These are phyloP conservation scores for Nyctalus aviator DNA, from an alignment of 2,797 vertebrate genomes.

Conservation along the genomic window DNA sequence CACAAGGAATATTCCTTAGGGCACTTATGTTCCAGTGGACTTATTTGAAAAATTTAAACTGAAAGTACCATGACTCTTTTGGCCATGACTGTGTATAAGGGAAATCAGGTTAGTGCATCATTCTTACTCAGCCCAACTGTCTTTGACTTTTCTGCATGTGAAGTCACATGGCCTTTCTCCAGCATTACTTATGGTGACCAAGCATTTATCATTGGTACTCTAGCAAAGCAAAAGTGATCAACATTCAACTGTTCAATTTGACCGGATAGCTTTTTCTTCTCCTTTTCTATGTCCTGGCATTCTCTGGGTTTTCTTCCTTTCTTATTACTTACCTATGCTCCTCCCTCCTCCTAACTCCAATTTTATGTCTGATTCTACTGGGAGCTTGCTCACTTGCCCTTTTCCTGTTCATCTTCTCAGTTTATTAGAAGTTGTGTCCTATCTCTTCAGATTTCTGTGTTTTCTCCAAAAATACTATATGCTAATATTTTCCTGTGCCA, in stretches of 20 bases:
- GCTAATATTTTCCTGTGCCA: not conserved
- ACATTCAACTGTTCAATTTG: not conserved
- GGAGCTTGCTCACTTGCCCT: not conserved
- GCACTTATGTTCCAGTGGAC: not conserved
- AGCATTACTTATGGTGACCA: not conserved
- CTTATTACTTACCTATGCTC: not conserved
- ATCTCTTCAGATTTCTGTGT: not conserved
- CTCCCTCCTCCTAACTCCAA: not conserved
- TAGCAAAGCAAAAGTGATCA: not conserved
- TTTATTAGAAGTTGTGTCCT: not conserved
- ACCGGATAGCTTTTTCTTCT: not conserved
- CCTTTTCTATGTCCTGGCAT: not conserved
- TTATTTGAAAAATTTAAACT: not conserved
- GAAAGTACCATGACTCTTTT: not conserved
- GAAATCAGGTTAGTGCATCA: not conserved
- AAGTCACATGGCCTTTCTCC: not conserved
- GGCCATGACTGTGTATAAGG: not conserved
- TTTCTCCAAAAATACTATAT: slow-evolving; percentile 25
- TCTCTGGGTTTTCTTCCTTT: not conserved
- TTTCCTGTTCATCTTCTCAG: not conserved
- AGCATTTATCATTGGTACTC: not conserved
- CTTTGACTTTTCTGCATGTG: not conserved
- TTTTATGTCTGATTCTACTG: not conserved
- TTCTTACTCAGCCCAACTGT: not conserved
- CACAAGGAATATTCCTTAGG: not conserved